Conservation (phyloP, 2,888 invertebrate genomes). For the Fragum whitleyi region DNA sequence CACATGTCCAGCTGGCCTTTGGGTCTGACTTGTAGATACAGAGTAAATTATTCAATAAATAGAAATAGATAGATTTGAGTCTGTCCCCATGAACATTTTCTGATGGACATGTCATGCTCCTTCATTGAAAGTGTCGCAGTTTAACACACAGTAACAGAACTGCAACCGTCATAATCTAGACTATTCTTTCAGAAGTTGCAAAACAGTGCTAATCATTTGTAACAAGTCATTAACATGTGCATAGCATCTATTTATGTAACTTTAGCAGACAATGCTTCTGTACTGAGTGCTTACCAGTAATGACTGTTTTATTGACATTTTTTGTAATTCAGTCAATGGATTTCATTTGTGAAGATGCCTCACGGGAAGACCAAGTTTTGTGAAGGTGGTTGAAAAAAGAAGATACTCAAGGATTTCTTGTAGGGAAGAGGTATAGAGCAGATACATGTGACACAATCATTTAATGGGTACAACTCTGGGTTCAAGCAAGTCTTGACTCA, state of each 20-base stretch:
- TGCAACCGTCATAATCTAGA: slow-evolving; percentile 2
- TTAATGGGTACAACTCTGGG: slow-evolving; percentile 48
- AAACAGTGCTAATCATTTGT: too few relatives aligned
- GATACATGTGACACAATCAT: slow-evolving; percentile 42
- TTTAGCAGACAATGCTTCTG: slow-evolving; percentile 5
- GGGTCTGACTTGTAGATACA: slow-evolving; percentile 15
- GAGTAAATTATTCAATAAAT: slow-evolving; percentile 5
- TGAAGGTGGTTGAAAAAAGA: slow-evolving; percentile 50
- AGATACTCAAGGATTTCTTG: slow-evolving; percentile 42
- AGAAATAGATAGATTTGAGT: slow-evolving; percentile 8
- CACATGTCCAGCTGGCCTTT: background rate
- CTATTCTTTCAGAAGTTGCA: background rate
- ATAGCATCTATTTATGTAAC: background rate
- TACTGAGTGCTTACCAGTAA: slow-evolving; percentile 7
- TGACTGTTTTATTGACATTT: slow-evolving; percentile 8
- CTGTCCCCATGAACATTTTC: slow-evolving; percentile 24
- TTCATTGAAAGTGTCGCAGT: slow-evolving; percentile 27
- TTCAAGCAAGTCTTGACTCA: slow-evolving; percentile 40
- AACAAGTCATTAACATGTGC: slow-evolving; percentile 5
- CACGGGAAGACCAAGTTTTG: slow-evolving; percentile 46
- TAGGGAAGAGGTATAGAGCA: slow-evolving; percentile 52
- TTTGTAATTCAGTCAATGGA: background rate
- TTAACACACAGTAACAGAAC: slow-evolving; percentile 9
- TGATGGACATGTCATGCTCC: slow-evolving; percentile 31
- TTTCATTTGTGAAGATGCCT: slow-evolving; percentile 32